Evolutionary conservation across 2,888 invertebrate species (phyloP).

Genomic region (Lasius platythorax): DNA sequence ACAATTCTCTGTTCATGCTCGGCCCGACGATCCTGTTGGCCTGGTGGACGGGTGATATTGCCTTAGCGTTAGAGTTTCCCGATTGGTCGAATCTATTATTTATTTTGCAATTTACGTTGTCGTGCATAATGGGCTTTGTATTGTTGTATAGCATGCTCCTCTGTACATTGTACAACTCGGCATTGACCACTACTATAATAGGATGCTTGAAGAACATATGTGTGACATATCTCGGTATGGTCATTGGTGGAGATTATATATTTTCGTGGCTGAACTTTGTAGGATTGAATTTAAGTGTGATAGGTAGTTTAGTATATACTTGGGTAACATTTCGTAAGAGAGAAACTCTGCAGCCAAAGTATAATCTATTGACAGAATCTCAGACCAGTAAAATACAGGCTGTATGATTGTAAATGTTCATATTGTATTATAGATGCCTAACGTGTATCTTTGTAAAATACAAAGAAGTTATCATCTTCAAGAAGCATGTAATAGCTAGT

Average conservation of each 20-base stretch:
- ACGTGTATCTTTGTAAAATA: neutral
- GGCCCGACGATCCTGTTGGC: constrained; percentile 91
- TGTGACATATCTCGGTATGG: constrained; percentile 99
- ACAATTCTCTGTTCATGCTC: constrained; percentile 96
- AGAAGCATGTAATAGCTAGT: neutral
- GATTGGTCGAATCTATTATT: constrained; percentile 93
- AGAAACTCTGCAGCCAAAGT: constrained; percentile 83
- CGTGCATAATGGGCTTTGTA: constrained; percentile 98
- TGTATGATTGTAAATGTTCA: constrained; percentile 80
- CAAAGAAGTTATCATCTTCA: neutral
- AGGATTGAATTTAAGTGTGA: constrained; percentile 97
- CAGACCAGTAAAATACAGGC: constrained; percentile 83
- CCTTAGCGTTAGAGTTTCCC: constrained; percentile 89
- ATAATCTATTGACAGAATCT: constrained; percentile 77
- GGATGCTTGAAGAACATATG: constrained; percentile 99
- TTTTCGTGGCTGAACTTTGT: constrained; percentile 98
- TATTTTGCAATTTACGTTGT: constrained; percentile 92
- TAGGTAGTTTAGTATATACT: constrained; percentile 94
- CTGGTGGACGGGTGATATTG: constrained; percentile 92
- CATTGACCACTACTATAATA: constrained; percentile 99
- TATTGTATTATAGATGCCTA: neutral
- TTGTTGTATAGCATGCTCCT: constrained; percentile 97
- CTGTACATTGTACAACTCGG: constrained; percentile 98
- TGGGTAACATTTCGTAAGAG: constrained; percentile 94
- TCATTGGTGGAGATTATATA: constrained; percentile 98